Evolutionary conservation across 2,888 invertebrate species (phyloP).

Genomic region (Bimastos eiseni): DNA sequence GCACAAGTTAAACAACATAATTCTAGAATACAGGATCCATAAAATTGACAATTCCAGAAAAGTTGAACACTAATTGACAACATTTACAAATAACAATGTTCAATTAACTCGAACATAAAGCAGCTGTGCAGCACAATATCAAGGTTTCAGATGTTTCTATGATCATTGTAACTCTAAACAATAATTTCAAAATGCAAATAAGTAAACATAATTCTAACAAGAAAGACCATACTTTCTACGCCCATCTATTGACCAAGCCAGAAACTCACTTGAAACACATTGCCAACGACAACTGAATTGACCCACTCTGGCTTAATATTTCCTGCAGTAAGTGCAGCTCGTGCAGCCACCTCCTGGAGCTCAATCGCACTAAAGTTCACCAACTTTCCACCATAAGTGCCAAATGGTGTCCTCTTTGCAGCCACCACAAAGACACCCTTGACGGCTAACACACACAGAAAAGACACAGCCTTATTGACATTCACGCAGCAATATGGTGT

Average conservation of each 20-base stretch:
- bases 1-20: too few relatives aligned
- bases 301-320: conserved; percentile 79
- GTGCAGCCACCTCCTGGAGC: conserved; percentile 72
- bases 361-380: conserved; percentile 64
- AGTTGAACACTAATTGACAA: too few relatives aligned
- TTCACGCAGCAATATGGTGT: neutral
- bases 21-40: too few relatives aligned
- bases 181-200: neutral
- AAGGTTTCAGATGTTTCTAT: too few relatives aligned
- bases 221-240: neutral
- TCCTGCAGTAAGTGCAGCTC: conserved; percentile 60
- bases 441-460: conserved; percentile 28
- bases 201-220: neutral
- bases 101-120: too few relatives aligned
- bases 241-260: neutral
- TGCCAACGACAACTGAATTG: conserved; percentile 86
- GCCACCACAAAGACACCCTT: conserved; percentile 71
- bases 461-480: neutral
- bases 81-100: too few relatives aligned
- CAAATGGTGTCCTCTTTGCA: conserved; percentile 95
- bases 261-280: conserved; percentile 73
- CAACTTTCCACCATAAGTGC: conserved; percentile 79
- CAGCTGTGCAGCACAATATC: too few relatives aligned
- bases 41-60: too few relatives aligned
- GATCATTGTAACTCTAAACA: neutral